Evolutionary conservation across 2,888 invertebrate genomes (phyloP).

Genomic region (Dilophus febrilis): DNA sequence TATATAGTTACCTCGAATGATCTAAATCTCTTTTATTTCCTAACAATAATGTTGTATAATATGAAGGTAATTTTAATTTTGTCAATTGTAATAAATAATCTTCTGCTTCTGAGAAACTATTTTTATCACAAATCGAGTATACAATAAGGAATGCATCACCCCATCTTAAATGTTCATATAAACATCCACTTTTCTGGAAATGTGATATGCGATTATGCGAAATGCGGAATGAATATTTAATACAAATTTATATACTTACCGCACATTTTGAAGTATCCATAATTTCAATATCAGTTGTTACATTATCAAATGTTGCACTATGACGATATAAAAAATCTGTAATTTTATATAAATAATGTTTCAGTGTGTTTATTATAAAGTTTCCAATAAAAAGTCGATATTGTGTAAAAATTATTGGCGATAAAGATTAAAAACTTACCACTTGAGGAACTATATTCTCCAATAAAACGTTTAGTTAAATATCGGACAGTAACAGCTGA

Average conservation of each 20-base stretch:
- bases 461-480: slow-evolving; percentile 61
- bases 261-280: slow-evolving; percentile 65
- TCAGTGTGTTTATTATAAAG: no score
- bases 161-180: slow-evolving; percentile 63
- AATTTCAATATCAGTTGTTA: slow-evolving; percentile 61
- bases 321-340: slow-evolving; percentile 66
- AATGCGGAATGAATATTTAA: no score
- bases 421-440: slow-evolving; percentile 37
- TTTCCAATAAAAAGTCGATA: no score
- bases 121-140: slow-evolving; percentile 60
- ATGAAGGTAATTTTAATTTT: slow-evolving; percentile 54
- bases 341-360: no score
- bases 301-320: slow-evolving; percentile 59
- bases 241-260: slow-evolving; percentile 36
- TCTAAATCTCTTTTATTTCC: slow-evolving; percentile 71
- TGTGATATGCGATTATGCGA: no score
- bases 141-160: slow-evolving; percentile 70
- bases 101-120: slow-evolving; percentile 57
- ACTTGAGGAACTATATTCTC: slow-evolving; percentile 65
- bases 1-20: slow-evolving; percentile 44
- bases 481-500: slow-evolving; percentile 64
- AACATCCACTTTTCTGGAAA: slow-evolving; percentile 45
- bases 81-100: slow-evolving; percentile 53
- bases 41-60: slow-evolving; percentile 57
- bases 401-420: no score